These are phyloP conservation scores for Ephydatia muelleri DNA, from an alignment of 37 sponge, comb jelly and placozoan species.

Conservation along the genomic window DNA sequence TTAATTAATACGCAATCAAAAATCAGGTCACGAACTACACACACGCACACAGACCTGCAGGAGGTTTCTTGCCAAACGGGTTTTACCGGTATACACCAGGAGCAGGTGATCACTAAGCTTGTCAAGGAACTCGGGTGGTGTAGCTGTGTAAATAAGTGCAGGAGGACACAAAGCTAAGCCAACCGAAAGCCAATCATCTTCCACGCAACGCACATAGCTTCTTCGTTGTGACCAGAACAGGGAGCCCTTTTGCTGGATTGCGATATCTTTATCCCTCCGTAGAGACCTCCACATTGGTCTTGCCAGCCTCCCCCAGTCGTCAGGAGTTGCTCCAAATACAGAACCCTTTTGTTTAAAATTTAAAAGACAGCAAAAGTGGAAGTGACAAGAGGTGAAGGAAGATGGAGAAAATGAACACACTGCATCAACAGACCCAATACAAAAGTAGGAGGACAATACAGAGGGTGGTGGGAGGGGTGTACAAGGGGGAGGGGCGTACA, in stretches of 20 bases:
- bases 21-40: not conserved
- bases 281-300: constrained; percentile 87
- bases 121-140: constrained; percentile 39
- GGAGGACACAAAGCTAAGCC: not conserved
- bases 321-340: constrained; percentile 83
- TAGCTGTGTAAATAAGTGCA: not conserved
- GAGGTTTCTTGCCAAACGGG: constrained; percentile 85
- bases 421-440: not conserved
- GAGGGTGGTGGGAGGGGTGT: no score
- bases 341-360: constrained; percentile 28
- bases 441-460: no score
- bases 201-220: not conserved
- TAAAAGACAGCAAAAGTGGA: not conserved
- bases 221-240: constrained; percentile 33
- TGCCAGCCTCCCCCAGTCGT: constrained; percentile 94
- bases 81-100: constrained; percentile 83
- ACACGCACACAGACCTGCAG: constrained; percentile 53
- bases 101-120: constrained; percentile 61
- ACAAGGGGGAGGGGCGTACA: no score
- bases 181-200: not conserved
- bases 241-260: constrained; percentile 43
- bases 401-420: not conserved
- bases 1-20: not conserved
- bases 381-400: not conserved
- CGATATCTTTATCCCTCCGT: constrained; percentile 74